Evolutionary conservation across 2,888 invertebrate species (phyloP).

Genomic region (Catocala nupta): DNA sequence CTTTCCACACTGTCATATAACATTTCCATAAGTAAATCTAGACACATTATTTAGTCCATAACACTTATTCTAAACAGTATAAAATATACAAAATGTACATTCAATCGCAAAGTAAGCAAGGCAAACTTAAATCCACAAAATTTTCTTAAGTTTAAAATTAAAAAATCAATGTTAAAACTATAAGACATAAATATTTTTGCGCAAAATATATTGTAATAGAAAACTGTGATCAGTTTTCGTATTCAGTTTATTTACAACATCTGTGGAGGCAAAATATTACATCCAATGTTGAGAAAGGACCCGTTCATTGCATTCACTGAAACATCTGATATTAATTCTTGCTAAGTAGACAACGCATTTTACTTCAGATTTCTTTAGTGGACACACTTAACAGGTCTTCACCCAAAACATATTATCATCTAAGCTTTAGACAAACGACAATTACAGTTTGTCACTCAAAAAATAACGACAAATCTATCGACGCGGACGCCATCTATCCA

Average conservation of each 20-base stretch:
- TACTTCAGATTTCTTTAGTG: no score
- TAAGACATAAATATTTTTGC: constrained; percentile 38
- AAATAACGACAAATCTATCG: constrained; percentile 14
- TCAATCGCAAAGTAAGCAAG: constrained; percentile 46
- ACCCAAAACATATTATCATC: no score
- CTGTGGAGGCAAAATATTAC: constrained; percentile 1
- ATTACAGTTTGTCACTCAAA: constrained; percentile 8
- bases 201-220: constrained; percentile 31
- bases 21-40: constrained; percentile 40
- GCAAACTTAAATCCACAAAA: constrained; percentile 42
- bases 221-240: constrained; percentile 35
- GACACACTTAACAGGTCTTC: no score
- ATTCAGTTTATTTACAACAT: constrained; percentile 40
- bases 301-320: background rate
- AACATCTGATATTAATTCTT: background rate
- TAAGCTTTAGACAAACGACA: no score
- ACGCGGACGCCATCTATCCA: constrained; percentile 30
- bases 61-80: constrained; percentile 56
- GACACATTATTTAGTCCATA: constrained; percentile 28
- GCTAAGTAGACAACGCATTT: background rate
- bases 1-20: background rate
- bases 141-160: constrained; percentile 35
- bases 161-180: constrained; percentile 42
- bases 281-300: background rate
- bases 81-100: constrained; percentile 67